Evolutionary conservation across 2,888 invertebrate species (phyloP).

Genomic region (Mimumesa dahlbomi): DNA sequence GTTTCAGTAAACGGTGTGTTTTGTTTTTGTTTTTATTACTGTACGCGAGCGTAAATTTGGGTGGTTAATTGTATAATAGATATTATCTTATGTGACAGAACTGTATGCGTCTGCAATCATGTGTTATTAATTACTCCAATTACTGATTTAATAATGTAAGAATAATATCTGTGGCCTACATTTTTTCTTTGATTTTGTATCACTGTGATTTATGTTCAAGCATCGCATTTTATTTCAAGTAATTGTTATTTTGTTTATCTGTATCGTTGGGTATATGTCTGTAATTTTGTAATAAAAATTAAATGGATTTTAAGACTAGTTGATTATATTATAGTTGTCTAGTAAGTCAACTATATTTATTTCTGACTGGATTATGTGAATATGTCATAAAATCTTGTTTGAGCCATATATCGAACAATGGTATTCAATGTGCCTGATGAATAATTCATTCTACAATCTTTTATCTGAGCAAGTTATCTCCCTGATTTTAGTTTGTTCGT

Average conservation of each 20-base stretch:
- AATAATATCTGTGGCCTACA: background rate
- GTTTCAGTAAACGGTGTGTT: background rate
- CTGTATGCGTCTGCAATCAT: background rate
- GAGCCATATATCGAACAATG: slow-evolving; percentile 49
- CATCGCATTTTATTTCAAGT: background rate
- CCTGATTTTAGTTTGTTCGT: slow-evolving; percentile 54
- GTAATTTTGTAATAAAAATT: slow-evolving; percentile 1
- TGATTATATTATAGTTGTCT: too few species aligned
- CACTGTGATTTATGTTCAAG: background rate
- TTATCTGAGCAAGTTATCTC: slow-evolving; percentile 44
- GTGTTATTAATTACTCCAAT: background rate
- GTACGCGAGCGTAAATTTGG: background rate
- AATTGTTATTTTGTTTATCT: too few species aligned
- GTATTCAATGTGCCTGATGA: slow-evolving; percentile 56
- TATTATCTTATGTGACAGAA: background rate
- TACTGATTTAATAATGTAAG: background rate
- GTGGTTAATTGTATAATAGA: background rate
- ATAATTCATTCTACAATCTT: slow-evolving; percentile 60
- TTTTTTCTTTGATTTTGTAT: background rate
- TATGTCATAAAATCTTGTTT: slow-evolving; percentile 21
- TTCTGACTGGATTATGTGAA: background rate
- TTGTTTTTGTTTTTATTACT: background rate
- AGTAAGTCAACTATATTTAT: slow-evolving; percentile 16
- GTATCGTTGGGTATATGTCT: too few species aligned
- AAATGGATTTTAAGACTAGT: background rate